Evolutionary conservation across 2,888 invertebrate species (phyloP).

Genomic region (Pseudoips prasinana): DNA sequence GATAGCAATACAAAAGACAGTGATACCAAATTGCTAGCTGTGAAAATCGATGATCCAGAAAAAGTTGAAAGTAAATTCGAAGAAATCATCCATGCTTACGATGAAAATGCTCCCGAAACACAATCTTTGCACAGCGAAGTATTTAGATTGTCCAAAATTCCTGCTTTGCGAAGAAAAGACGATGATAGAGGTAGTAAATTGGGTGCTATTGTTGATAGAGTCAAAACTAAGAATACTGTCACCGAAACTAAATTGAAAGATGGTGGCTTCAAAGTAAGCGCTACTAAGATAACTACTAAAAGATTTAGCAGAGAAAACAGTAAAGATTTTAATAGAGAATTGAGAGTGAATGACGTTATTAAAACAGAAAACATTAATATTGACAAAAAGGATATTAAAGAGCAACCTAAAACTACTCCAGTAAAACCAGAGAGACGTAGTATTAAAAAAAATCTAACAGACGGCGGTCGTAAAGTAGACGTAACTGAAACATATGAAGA

Average conservation of each 20-base stretch:
- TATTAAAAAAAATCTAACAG: conserved; percentile 5
- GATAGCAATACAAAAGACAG: conserved; percentile 28
- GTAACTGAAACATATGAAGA: conserved; percentile 2
- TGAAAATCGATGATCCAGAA: conserved; percentile 52
- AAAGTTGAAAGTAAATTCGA: conserved; percentile 63
- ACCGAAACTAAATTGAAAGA: conserved; percentile 17
- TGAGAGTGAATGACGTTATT: conserved; percentile 6
- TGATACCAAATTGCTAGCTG: conserved; percentile 38
- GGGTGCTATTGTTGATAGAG: conserved; percentile 12
- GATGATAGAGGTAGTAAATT: conserved; percentile 14
- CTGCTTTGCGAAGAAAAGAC: conserved; percentile 52
- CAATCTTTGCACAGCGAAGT: conserved; percentile 13
- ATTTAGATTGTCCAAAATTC: conserved; percentile 50
- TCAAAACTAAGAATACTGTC: conserved; percentile 10
- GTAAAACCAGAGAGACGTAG: conserved; percentile 12
- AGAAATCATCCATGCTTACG: conserved; percentile 68
- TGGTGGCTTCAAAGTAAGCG: conserved; percentile 26
- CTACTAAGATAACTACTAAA: conserved; percentile 22
- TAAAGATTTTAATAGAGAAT: conserved; percentile 11
- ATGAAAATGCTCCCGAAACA: conserved; percentile 46
- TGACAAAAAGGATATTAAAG: conserved; percentile 1
- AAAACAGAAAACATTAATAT: conserved; percentile 16
- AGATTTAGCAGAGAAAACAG: conserved; percentile 19
- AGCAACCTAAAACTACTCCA: conserved; percentile 8
- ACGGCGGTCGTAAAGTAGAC: conserved; percentile 4